phyloP scores from a whole-genome alignment of 2,797 vertebrate genomes.

The Megalops cyprinoides region DNA sequence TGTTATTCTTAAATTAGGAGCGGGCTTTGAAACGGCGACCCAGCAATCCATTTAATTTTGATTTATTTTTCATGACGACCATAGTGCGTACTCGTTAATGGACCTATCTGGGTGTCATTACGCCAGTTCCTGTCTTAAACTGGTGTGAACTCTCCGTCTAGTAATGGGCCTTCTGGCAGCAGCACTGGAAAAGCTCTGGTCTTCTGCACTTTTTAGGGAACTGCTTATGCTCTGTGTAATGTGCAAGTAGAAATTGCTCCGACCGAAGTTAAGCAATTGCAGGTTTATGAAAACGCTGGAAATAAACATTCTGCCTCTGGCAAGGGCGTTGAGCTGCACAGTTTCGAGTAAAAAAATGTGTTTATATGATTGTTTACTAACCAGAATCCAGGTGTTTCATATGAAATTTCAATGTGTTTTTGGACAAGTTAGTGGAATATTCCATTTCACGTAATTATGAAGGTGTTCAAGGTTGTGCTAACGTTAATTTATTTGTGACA shows the following conservation, averaged over 20 bases:
- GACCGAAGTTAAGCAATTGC: slow-evolving; percentile 22
- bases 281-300: slow-evolving; percentile 6
- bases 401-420: not conserved
- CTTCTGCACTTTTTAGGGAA: slow-evolving; percentile 10
- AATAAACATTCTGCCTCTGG: slow-evolving; percentile 15
- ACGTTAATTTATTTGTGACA: too few species aligned
- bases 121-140: slow-evolving; percentile 18
- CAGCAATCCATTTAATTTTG: not conserved
- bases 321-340: not conserved
- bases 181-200: not conserved
- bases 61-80: not conserved
- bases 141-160: not conserved
- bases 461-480: too few species aligned
- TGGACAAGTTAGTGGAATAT: not conserved
- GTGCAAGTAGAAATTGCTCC: slow-evolving; percentile 8
- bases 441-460: not conserved
- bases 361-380: not conserved
- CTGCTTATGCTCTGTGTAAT: slow-evolving; percentile 17
- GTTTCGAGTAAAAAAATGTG: slow-evolving; percentile 1
- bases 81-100: not conserved
- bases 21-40: not conserved
- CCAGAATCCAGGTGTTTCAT: slow-evolving; percentile 11
- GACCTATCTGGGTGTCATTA: not conserved
- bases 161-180: not conserved
- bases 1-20: not conserved